Evolutionary conservation across 2,888 invertebrate species (phyloP).

Genomic region (Tenthredo distinguenda): DNA sequence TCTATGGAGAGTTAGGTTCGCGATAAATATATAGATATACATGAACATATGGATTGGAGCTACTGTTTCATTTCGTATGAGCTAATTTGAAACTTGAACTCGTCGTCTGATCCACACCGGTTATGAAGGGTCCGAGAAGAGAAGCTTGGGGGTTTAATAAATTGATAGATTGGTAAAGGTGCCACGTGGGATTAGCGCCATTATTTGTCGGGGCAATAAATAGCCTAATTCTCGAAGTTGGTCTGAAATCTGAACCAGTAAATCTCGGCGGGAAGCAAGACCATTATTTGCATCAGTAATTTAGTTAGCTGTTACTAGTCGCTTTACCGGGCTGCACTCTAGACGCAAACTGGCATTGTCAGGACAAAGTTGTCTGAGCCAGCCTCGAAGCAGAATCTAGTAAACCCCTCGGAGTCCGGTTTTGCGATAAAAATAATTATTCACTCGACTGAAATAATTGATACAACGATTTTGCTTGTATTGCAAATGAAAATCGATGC

Average conservation of each 20-base stretch:
- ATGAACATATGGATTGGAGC: not conserved
- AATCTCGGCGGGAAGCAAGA: constrained; percentile 73
- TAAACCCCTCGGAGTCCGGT: not conserved
- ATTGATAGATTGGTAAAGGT: constrained; percentile 9
- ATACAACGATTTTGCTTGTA: not conserved
- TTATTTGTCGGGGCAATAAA: constrained; percentile 71
- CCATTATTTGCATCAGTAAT: constrained; percentile 77
- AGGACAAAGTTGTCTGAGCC: constrained; percentile 63
- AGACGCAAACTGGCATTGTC: constrained; percentile 74
- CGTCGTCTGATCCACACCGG: not conserved
- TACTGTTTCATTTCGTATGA: not conserved
- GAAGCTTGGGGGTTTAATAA: not conserved
- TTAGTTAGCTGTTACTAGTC: constrained; percentile 63
- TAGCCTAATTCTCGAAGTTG: constrained; percentile 69
- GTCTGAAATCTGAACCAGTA: constrained; percentile 72
- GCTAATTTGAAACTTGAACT: not conserved
- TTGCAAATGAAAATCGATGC: not conserved
- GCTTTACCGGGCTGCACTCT: constrained; percentile 53
- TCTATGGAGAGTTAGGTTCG: not conserved
- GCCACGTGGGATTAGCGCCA: constrained; percentile 35
- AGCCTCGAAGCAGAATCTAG: not conserved
- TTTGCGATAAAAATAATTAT: not conserved
- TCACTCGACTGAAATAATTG: not conserved
- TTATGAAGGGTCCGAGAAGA: not conserved
- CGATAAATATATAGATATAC: not conserved